Conservation (phyloP, 1,140 invertebrate genomes). For the Uloborus diversus region DNA sequence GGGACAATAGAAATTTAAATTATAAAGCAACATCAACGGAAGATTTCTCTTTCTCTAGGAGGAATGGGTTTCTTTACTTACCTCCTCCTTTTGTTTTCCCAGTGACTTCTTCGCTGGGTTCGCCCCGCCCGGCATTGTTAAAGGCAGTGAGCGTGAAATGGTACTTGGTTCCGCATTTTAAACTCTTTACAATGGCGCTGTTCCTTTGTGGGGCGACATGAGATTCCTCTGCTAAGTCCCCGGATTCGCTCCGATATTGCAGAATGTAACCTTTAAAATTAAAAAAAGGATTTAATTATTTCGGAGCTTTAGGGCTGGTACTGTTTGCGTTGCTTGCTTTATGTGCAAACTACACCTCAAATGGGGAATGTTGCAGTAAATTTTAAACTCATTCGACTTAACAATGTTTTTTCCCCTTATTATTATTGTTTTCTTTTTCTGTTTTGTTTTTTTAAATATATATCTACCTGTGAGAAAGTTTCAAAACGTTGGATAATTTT, state of each 20-base stretch:
- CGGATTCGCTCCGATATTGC: slow-evolving; percentile 30
- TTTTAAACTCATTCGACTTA: no score
- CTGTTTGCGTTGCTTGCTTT: background rate
- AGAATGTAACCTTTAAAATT: slow-evolving; percentile 24
- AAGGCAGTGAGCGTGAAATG: slow-evolving; percentile 67
- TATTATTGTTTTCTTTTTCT: no score
- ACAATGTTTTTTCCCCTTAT: no score
- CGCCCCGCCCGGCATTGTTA: slow-evolving; percentile 66
- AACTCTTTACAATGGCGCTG: slow-evolving; percentile 57
- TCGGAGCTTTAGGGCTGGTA: background rate
- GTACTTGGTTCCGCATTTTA: slow-evolving; percentile 64
- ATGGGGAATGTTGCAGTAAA: no score
- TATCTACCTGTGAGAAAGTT: no score
- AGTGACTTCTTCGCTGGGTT: slow-evolving; percentile 62
- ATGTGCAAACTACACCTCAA: background rate
- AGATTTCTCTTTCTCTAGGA: no score
- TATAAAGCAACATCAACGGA: no score
- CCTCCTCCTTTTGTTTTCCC: slow-evolving; percentile 64
- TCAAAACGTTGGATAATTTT: no score
- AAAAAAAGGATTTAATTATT: background rate
- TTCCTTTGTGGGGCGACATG: slow-evolving; percentile 20
- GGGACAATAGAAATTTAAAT: no score
- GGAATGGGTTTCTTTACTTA: no score
- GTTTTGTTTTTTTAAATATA: no score
- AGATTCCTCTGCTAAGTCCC: slow-evolving; percentile 27